Percentiles rank a stretch among this genome's conserved stretches.
Evolutionary conservation across 1,140 invertebrate genomes (phyloP).

Genomic region (Luehdorfia chinensis): DNA sequence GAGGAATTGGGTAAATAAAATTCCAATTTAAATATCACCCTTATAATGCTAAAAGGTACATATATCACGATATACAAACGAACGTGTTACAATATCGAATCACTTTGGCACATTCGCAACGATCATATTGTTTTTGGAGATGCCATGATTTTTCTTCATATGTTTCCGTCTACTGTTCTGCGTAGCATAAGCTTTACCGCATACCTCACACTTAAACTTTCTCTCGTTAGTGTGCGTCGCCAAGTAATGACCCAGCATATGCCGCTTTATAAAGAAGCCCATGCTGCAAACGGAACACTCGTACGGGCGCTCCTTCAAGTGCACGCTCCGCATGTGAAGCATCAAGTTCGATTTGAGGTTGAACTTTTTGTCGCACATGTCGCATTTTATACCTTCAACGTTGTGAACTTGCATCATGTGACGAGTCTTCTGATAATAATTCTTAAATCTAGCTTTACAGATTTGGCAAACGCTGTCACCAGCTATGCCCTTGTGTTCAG

Average conservation of each 20-base stretch:
- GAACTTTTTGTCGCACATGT: slow-evolving; percentile 62
- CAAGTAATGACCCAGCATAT: slow-evolving; percentile 62
- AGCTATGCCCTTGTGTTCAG: slow-evolving; percentile 64
- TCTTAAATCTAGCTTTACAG: slow-evolving; percentile 63
- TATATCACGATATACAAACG: no score
- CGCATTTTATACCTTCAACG: slow-evolving; percentile 59
- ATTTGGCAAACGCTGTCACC: slow-evolving; percentile 65
- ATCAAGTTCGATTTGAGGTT: slow-evolving; percentile 63
- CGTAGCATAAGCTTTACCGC: slow-evolving; percentile 62
- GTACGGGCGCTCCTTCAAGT: slow-evolving; percentile 61
- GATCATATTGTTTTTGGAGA: slow-evolving; percentile 32
- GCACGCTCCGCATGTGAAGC: slow-evolving; percentile 61
- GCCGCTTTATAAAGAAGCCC: slow-evolving; percentile 64
- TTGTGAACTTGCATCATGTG: slow-evolving; percentile 68
- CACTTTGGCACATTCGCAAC: slow-evolving; percentile 24
- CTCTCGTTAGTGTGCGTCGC: slow-evolving; percentile 67
- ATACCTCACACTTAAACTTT: slow-evolving; percentile 61
- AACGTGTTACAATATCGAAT: no score
- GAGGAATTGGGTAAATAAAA: no score
- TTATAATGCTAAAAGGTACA: no score
- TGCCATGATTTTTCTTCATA: slow-evolving; percentile 66
- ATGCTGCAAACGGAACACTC: slow-evolving; percentile 65
- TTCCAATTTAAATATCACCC: no score
- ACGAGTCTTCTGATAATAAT: slow-evolving; percentile 67
- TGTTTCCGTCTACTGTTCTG: slow-evolving; percentile 62